Conservation (phyloP, 2,797 vertebrate species). For the Cynopterus sphinx region DNA sequence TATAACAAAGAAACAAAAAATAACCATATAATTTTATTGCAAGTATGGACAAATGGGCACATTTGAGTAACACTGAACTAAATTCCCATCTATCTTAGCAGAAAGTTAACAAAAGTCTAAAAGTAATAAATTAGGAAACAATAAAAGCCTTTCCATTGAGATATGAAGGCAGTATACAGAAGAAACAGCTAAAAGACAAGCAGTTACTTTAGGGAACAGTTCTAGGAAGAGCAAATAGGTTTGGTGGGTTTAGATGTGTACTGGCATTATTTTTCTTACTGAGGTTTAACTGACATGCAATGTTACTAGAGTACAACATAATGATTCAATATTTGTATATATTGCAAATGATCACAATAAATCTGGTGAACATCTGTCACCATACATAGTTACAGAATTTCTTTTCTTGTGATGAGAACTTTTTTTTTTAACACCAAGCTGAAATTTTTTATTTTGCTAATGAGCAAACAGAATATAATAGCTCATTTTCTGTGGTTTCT, state of each 20-base stretch:
- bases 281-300: background rate
- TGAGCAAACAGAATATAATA: background rate
- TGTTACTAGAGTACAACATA: background rate
- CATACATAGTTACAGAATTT: background rate
- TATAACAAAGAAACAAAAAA: background rate
- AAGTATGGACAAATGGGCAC: background rate
- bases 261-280: background rate
- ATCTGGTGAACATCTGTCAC: background rate
- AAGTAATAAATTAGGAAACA: background rate
- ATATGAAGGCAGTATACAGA: background rate
- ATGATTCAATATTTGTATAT: background rate
- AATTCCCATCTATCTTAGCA: background rate
- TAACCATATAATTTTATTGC: background rate
- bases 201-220: background rate
- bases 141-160: background rate
- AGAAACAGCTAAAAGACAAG: background rate
- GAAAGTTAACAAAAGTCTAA: background rate
- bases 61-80: background rate
- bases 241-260: background rate
- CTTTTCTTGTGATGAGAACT: background rate
- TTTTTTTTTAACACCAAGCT: background rate
- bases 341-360: background rate
- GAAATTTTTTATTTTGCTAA: slow-evolving; percentile 74
- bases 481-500: background rate
- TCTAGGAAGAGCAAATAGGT: background rate